Percentiles rank a stretch among this genome's conserved stretches.
phyloP scores from a whole-genome alignment of 2,888 invertebrate species.

The Bursaphelenchus okinawaensis region DNA sequence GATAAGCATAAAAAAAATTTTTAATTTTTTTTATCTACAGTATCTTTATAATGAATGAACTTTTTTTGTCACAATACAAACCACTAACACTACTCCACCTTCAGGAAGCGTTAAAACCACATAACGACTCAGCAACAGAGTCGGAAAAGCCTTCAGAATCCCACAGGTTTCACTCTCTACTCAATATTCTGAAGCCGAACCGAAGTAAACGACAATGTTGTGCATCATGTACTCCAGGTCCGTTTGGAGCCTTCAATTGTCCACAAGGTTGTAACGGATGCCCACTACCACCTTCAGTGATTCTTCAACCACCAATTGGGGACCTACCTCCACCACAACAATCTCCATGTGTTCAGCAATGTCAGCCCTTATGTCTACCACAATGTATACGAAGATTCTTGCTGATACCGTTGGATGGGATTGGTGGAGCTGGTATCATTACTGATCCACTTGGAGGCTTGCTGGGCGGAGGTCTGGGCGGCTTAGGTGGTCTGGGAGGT shows the following conservation, averaged over 20 bases:
- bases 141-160: neutral
- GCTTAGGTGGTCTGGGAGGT: slow-evolving; percentile 1
- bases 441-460: neutral
- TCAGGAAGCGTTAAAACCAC: neutral
- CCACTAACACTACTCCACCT: too few relatives aligned
- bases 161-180: neutral
- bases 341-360: slow-evolving; percentile 2
- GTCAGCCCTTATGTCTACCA: slow-evolving; percentile 41
- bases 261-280: slow-evolving; percentile 11
- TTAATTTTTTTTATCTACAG: neutral
- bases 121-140: neutral
- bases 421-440: neutral
- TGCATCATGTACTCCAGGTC: slow-evolving; percentile 32
- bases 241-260: slow-evolving; percentile 38
- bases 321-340: neutral
- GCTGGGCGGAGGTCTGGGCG: slow-evolving; percentile 1
- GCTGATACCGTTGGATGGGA: slow-evolving; percentile 10
- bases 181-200: neutral
- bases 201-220: slow-evolving; percentile 41
- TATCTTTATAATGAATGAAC: too few relatives aligned
- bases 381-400: slow-evolving; percentile 24
- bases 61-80: too few relatives aligned
- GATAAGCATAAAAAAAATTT: neutral
- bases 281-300: slow-evolving; percentile 3
- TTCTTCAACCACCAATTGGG: neutral